A percentile compares a stretch with the other conserved stretches of the same genome.
Conservation (phyloP, 64 coral and sea anemone species). For the Porites australiensis region DNA sequence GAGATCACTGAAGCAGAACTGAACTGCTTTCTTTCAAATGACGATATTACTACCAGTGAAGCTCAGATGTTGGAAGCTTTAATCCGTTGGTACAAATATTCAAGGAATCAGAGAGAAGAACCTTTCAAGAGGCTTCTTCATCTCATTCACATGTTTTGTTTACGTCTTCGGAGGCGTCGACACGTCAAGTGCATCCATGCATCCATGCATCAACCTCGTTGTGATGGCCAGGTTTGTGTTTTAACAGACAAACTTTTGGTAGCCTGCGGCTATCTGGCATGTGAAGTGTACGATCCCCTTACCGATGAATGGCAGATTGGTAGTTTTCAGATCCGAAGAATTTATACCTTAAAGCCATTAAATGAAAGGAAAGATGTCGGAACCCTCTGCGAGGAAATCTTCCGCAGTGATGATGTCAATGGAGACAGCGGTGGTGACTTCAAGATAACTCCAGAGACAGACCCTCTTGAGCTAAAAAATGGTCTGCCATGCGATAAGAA, state of each 20-base stretch:
- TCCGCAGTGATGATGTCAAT: neutral
- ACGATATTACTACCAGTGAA: slow-evolving; percentile 39
- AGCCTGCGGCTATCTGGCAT: neutral
- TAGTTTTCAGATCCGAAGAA: neutral
- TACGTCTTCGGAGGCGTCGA: slow-evolving; percentile 36
- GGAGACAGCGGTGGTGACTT: neutral
- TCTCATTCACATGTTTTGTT: slow-evolving; percentile 27
- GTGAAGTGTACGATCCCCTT: slow-evolving; percentile 13
- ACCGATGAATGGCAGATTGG: slow-evolving; percentile 38
- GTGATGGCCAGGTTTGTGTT: neutral
- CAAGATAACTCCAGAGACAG: neutral
- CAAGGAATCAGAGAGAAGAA: neutral
- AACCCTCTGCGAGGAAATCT: neutral
- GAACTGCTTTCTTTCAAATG: slow-evolving; percentile 36
- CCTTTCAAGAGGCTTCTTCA: slow-evolving; percentile 23
- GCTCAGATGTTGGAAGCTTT: slow-evolving; percentile 37
- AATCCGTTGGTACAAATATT: slow-evolving; percentile 46
- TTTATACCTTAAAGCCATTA: neutral
- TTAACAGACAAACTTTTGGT: slow-evolving; percentile 30
- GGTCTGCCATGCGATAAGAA: neutral
- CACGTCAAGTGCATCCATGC: neutral
- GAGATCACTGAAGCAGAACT: slow-evolving; percentile 15
- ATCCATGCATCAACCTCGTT: slow-evolving; percentile 45
- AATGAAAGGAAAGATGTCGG: neutral
- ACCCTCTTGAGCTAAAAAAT: neutral